Evolutionary conservation across 2,888 invertebrate species (phyloP).

Genomic region (Sphecodes monilicornis): DNA sequence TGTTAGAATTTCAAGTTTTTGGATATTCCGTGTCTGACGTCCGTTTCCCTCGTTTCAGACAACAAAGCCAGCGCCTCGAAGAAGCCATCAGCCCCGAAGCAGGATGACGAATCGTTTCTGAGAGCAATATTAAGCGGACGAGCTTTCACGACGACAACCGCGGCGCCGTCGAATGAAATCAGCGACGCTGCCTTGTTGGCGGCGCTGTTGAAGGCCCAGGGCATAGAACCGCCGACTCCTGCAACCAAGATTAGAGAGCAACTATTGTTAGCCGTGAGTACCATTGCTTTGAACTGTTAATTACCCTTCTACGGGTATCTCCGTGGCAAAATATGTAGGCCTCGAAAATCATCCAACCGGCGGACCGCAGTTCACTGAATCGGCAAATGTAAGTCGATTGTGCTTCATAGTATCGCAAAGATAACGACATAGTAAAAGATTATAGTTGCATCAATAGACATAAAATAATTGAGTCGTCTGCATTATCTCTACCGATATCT

Average conservation of each 20-base stretch:
- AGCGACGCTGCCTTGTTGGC: conserved; percentile 90
- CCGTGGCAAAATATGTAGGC: neutral
- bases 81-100: conserved; percentile 3
- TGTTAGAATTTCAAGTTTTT: neutral
- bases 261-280: conserved; percentile 86
- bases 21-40: neutral
- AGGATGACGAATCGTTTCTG: conserved; percentile 78
- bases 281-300: neutral
- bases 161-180: conserved; percentile 84
- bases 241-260: conserved; percentile 86
- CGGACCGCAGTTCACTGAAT: neutral
- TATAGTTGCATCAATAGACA: neutral
- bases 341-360: neutral
- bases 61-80: conserved; percentile 33
- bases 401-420: neutral
- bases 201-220: conserved; percentile 89
- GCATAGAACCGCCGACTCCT: conserved; percentile 90
- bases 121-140: conserved; percentile 75
- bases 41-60: conserved; percentile 19
- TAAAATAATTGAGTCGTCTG: too few relatives aligned
- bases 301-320: neutral
- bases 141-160: conserved; percentile 72
- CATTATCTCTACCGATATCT: neutral
- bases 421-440: neutral
- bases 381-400: neutral